Conservation (phyloP, 2,888 invertebrate genomes). For the Itoplectis maculator region DNA sequence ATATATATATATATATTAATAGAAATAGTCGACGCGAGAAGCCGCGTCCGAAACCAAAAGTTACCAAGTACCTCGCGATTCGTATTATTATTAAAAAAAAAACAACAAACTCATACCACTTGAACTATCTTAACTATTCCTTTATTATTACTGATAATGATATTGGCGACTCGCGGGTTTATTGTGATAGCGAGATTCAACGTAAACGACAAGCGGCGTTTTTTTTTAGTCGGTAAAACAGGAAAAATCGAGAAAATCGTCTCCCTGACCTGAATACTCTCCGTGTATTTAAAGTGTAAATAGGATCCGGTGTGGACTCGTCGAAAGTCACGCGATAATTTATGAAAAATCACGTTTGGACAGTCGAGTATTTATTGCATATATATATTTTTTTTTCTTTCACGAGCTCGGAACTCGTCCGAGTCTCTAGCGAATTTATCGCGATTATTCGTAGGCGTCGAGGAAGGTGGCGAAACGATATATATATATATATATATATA, state of each 20-base stretch:
- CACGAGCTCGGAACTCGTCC: slow-evolving; percentile 3
- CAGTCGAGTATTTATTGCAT: slow-evolving; percentile 36
- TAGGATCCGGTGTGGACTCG: slow-evolving; percentile 72
- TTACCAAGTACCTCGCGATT: slow-evolving; percentile 75
- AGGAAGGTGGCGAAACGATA: slow-evolving; percentile 22
- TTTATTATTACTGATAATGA: slow-evolving; percentile 46
- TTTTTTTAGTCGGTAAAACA: slow-evolving; percentile 68
- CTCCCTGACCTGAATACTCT: slow-evolving; percentile 70
- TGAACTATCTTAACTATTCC: slow-evolving; percentile 41
- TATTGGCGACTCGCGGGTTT: slow-evolving; percentile 58
- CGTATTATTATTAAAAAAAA: slow-evolving; percentile 55
- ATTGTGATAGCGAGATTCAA: slow-evolving; percentile 66
- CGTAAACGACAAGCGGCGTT: slow-evolving; percentile 56
- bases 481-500: slow-evolving; percentile 60
- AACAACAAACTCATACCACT: slow-evolving; percentile 43
- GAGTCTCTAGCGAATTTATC: slow-evolving; percentile 42
- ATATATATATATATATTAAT: slow-evolving; percentile 39
- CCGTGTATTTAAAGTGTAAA: slow-evolving; percentile 81
- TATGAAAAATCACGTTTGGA: slow-evolving; percentile 29
- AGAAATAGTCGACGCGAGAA: slow-evolving; percentile 51
- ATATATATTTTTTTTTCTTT: slow-evolving; percentile 33
- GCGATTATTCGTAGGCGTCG: slow-evolving; percentile 58
- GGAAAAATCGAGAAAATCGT: slow-evolving; percentile 70
- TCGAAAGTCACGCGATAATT: slow-evolving; percentile 52
- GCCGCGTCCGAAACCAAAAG: slow-evolving; percentile 71